Evolutionary conservation across 2,797 vertebrate species (phyloP).

Genomic region (Rhinella marina): DNA sequence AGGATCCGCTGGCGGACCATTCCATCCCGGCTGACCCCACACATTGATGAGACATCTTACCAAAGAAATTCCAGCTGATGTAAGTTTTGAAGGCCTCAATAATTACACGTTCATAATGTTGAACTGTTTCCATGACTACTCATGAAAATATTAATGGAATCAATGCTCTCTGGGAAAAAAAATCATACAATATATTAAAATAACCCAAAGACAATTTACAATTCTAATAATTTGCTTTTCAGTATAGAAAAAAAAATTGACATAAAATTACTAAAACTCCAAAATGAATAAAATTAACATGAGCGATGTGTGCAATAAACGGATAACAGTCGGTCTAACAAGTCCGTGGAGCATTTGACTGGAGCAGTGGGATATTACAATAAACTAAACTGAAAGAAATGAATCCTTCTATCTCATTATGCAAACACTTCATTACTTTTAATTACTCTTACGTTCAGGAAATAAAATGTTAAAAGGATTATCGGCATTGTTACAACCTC

Average conservation of each 20-base stretch:
- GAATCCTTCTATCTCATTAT: conserved; percentile 32
- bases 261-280: conserved; percentile 30
- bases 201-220: background rate
- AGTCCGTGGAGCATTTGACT: conserved; percentile 35
- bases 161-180: background rate
- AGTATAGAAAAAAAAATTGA: conserved; percentile 18
- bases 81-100: background rate
- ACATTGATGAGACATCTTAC: background rate
- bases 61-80: background rate
- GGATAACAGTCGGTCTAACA: conserved; percentile 43
- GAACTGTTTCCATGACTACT: background rate
- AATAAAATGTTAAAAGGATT: conserved; percentile 33
- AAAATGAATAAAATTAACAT: conserved; percentile 36
- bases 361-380: conserved; percentile 35
- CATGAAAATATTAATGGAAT: background rate
- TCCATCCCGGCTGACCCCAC: no score
- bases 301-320: conserved; percentile 40
- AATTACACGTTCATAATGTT: background rate
- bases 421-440: conserved; percentile 57
- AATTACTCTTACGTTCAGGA: conserved; percentile 39
- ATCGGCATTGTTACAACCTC: background rate
- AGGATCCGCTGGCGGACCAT: no score
- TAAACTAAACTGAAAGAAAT: conserved; percentile 38
- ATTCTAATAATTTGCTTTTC: background rate
- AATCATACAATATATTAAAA: background rate